Base-by-base conservation (phyloP, 2,113 vertebrate species). In the Caretta caretta region DNA sequence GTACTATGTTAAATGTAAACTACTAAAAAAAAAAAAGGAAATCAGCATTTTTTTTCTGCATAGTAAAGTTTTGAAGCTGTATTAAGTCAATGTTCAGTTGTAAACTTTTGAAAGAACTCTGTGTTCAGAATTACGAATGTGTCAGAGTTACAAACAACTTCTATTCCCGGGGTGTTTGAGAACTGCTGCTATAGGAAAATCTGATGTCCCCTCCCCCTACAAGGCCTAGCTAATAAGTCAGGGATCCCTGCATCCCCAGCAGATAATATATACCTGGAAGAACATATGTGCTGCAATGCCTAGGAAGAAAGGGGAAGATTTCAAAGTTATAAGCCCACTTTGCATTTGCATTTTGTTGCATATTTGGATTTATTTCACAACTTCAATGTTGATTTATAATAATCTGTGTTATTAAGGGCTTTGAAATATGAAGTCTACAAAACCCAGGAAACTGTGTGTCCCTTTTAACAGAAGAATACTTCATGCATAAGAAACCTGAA, bases 361-460 rank as follows among this genome's bases (percentile, higher is more conserved):
- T 80, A 93, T 90, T 51, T 92, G 72, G 80, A 4, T 93, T 83
- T 92, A 50, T 69, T 69, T 86, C 92, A 96, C 56, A 80, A 62
- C 22, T 90, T 82, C 25, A 13, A 13, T 82, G 8, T 93, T 94
- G 49, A 14, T 42, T 8, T 51, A 62, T 62, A 42, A 42, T 42
- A 57, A 83, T 56, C n/a, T 42, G 54, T 35, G 90, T 20, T 93
- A 87, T 84, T 88, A 29, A 48, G 82, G 86, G 42, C 79, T 93
- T 8, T 94, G 35, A 48, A 42, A 6, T 22, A 4, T 20, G 69
- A 82, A 51, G 35, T 53, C 87, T 5, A 25, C 72, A 76, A 46
- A 76, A 46, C 14, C 22, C n/a, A 76, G 72, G 38, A 25, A 38
- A 76, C 20, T 80, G 49, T 80, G 83, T 80, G 83, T 14, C 49